Evolutionary conservation across 2,113 vertebrate genomes (phyloP), one percentile per base, ranked within the genome.

Genomic region (Mus pahari): DNA sequence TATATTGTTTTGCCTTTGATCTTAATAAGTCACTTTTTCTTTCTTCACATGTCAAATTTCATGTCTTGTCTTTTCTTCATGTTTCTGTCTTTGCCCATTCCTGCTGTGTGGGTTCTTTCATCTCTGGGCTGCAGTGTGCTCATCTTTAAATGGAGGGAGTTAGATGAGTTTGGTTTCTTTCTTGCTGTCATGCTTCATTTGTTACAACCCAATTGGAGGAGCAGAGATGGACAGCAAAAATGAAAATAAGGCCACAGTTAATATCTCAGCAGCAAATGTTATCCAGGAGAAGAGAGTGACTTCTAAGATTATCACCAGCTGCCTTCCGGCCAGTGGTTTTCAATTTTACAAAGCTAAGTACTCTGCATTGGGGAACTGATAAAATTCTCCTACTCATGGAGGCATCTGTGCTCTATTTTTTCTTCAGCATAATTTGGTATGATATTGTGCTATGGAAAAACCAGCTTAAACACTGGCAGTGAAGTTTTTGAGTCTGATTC

Each of bases 81-180:
- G 73, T 77, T 89, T 39, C 28, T 16, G 3, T 91, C 20, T 87
- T 53, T 60, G 24, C 33, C n/a, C 5, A 16, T 64, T 74, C 50
- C 91, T 13, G 45, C 50, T 93, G 17, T 68, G 5, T 71, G 75
- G 73, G 68, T 94, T 55, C 62, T 12, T 62, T 92, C 77, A 75
- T 87, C 92, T 20, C 88, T 31, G 78, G 66, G 22, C 50, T 53
- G 64, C 45, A 83, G 55, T 88, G 55, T 77, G n/a, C n/a, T 53
- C 87, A 31, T 64, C 79, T 81, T 9, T 60, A 60, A 87, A 73
- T 90, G 33, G 19, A 66, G 4, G 84, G 26, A 13, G 60, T 94
- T 58, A 45, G 58, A 48, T 94, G 81, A 53, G 39, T 78, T 90
- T 88, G 95, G 9, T 92, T 92, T 50, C 26, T 75, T 94, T 82